Evolutionary conservation across 2,888 invertebrate genomes (phyloP).

Genomic region (Sinopyrophorus schimmeli): DNA sequence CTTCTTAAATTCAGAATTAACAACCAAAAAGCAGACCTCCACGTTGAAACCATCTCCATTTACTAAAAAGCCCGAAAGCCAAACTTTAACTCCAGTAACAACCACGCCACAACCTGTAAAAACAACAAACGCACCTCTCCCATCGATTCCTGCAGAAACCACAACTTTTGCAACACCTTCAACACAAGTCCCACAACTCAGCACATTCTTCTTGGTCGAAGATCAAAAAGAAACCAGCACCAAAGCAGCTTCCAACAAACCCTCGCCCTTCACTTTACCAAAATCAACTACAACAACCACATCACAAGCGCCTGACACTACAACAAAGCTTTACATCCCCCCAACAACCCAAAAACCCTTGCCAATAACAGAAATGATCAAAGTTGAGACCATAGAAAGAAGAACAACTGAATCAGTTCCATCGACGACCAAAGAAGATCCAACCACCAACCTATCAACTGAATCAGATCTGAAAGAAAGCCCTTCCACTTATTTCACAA

Average conservation of each 20-base stretch:
- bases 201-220: conserved; percentile 24
- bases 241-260: conserved; percentile 4
- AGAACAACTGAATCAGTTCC: not conserved
- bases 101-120: not conserved
- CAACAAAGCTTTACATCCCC: conserved; percentile 5
- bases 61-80: not conserved
- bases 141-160: conserved; percentile 15
- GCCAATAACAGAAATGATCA: not conserved
- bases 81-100: not conserved
- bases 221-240: conserved; percentile 9
- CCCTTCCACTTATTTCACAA: no score
- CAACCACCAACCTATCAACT: no score
- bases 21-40: no score
- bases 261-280: conserved; percentile 6
- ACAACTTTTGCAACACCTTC: conserved; percentile 19
- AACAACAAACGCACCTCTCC: not conserved
- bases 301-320: conserved; percentile 9
- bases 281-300: not conserved
- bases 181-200: conserved; percentile 11
- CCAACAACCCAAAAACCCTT: conserved; percentile 2
- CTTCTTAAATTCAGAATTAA: conserved; percentile 19
- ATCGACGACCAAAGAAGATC: no score
- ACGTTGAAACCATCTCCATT: conserved; percentile 1
- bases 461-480: no score
- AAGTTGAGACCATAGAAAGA: not conserved